Evolutionary conservation across 2,888 invertebrate species (phyloP), one percentile per base, ranked within the genome.

Genomic region (Gastracanthus pulcherrimus): DNA sequence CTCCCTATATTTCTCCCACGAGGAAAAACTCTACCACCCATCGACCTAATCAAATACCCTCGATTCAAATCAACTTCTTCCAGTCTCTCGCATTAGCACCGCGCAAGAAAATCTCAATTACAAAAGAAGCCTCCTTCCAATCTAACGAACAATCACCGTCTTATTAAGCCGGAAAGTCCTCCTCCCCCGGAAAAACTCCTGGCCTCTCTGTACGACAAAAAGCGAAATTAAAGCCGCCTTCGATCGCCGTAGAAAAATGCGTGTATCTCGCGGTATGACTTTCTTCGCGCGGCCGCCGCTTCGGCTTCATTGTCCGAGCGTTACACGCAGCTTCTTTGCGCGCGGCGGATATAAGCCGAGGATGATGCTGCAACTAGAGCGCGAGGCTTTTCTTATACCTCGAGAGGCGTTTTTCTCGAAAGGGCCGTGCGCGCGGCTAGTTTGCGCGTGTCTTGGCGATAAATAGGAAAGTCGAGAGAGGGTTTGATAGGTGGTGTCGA

Each of bases 231-330:
- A 55, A 66, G 19, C 4, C 16, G n/a, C 31, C 29, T 13, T 19
- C 9, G 19, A 41, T 7, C 41, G 1, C 41, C 11, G 13, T n/a
- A n/a, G n/a, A n/a, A n/a, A n/a, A 58, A 58, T 29, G 26, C 7
- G 26, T 11, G 29, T 16, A 45, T 38, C 19, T 1, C 29, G 29
- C 58, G 26, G 29, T 23, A 5, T 13, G 2, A 26, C 26, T 58
- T 26, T 26, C 26, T 4, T 26, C 11, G 58, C 60, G 58, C 29
- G 34, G 60, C 5, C 9, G n/a, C 38, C 41, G n/a, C 45, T 7
- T 2, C 34, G 41, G 16, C 38, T 58, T 58, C 51, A 71, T 78
- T 71, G 48, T 64, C 55, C 58, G 48, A 74, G 31, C 67, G 67
- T 74, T 74, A 74, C 66, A 34, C 58, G 79, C 62, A 41, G 29